Evolutionary conservation across 2,113 vertebrate genomes (phyloP), one percentile per base, ranked within the genome.

Genomic region (Danionella cerebrum): DNA sequence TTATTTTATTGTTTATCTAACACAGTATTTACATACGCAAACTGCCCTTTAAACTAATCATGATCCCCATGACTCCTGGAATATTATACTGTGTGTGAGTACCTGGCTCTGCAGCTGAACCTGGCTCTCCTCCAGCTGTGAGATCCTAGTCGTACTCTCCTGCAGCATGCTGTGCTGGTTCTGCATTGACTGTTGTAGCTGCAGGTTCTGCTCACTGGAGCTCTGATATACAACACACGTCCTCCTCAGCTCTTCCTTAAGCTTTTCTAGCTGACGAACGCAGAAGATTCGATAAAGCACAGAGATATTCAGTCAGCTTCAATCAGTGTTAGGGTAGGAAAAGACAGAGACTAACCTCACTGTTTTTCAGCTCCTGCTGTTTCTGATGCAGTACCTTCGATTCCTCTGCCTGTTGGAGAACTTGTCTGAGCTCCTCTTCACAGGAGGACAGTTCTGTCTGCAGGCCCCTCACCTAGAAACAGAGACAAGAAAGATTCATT

Each of bases 161-260:
- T 91, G 90, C 73, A 98, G 83, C 95, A 98, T 95, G 71, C 86
- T 83, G 77, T 94, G 92, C 25, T 93, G 93, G 65, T 92, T 89
- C 82, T 92, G 90, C 19, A 97, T 87, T 65, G 86, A 89, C 47
- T 90, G 81, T 70, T 95, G 95, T 5, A 97, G 85, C 71, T 91
- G 81, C 57, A 89, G 60, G 79, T 91, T 94, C 79, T 96, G 90
- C 72, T 95, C 87, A 35, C 13, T 77, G 39, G 82, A 88, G 65
- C 84, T 88, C 73, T 91, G 85, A 76, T 89, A 88, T 45, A 57
- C 86, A 76, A 88, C 80, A 48, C 64, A 80, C 80, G 84, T 85
- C 47, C 85, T 68, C 64, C 86, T 91, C 59, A 98, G 77, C 72
- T 93, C 91, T 77, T 90, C 90, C 83, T 92, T 92, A 69, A 97